Base-by-base conservation (phyloP, 2,113 vertebrate species). In the Tachycineta bicolor region DNA sequence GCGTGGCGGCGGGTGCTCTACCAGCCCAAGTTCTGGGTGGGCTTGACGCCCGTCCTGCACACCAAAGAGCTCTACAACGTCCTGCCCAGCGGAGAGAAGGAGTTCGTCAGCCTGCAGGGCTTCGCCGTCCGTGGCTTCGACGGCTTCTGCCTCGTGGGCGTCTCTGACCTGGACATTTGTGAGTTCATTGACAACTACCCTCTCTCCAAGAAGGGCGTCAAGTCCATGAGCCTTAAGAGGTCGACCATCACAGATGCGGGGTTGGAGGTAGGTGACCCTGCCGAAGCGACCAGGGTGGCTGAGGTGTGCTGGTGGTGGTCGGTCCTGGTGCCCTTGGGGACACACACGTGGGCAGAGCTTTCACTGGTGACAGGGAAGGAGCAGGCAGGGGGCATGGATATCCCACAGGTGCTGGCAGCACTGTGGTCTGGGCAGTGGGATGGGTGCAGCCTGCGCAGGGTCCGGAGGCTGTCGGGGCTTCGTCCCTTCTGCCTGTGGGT, bases 161-260 rank as follows among this genome's bases (percentile, higher is more conserved):
- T 99, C 94, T 99, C 99, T 0, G 99, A 99, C 97, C 98, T 99
- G 98, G 99, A 99, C 98, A 99, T 99, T 98, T 99, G 99, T 88
- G 99, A 99, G 97, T 99, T 99, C 98, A 99, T 99, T 89, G 99
- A 99, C 97, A 99, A 99, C 98, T 99, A 99, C 33, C 98, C 99
- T 1, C 98, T 99, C 92, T 99, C 99, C 96, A 99, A 99, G 98
- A 99, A 99, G 95, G 99, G 99, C 0, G 99, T 99, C 89, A 99
- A 99, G 95, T 99, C 99, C 52, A 99, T 99, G 97, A 99, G 99
- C 94, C 99, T 99, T 95, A 99, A 99, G 97, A 98, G 99, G 94
- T 99, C 99, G 6, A 99, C 99, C 90, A 99, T 99, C 97, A 99
- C 99, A 1, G 99, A 99, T 1, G 99, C 99, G 0, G 99, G 99